Base-by-base conservation (phyloP, 2,888 invertebrate genomes). In the Augochlorella aurata region DNA sequence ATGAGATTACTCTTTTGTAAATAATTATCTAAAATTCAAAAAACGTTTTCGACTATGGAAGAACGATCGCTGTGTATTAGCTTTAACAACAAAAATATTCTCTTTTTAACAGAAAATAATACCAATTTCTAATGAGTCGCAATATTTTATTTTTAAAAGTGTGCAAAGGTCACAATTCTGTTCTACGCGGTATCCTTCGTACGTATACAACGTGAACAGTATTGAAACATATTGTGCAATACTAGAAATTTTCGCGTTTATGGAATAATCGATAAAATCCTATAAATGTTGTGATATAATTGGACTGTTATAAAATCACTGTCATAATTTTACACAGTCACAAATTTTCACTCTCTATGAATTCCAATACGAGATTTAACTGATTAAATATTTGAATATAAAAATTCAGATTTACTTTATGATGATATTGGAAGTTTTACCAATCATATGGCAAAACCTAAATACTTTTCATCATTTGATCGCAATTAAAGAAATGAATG, bases 161-260 rank as follows among this genome's bases (percentile, higher is more conserved):
- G 50, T 24, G 18, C n/a, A 44, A 38, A 63, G 66, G 66, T 50
- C 72, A 72, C 29, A 71, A 61, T 63, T 73, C 79, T 68, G 24
- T 68, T 65, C 63, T 54, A 74, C 63, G 52, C 10, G 38, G 18
- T 45, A 58, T 73, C 58, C 50, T 80, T 79, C 50, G 50, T 61
- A 24, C 49, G 44, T 67, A 61, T 74, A n/a, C 63, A 8, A 49
- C 29, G 61, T 47, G 67, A 72, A 72, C 38, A 69, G 47, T 78
- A 65, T 77, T 78, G 73, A 81, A 80, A 72, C 76, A 85, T 70
- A 75, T 69, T 81, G 58, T 77, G 81, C 79, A 83, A 75, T 77
- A 61, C 65, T 54, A 68, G 58, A 44, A 72, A 75, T 61, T 79
- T 74, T 47, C 21, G 38, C 45, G 21, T 70, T 10, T 29, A 49